These are phyloP conservation scores for Caenorhabditis macrosperma DNA, from an alignment of 2,888 invertebrate species.

Conservation along the genomic window DNA sequence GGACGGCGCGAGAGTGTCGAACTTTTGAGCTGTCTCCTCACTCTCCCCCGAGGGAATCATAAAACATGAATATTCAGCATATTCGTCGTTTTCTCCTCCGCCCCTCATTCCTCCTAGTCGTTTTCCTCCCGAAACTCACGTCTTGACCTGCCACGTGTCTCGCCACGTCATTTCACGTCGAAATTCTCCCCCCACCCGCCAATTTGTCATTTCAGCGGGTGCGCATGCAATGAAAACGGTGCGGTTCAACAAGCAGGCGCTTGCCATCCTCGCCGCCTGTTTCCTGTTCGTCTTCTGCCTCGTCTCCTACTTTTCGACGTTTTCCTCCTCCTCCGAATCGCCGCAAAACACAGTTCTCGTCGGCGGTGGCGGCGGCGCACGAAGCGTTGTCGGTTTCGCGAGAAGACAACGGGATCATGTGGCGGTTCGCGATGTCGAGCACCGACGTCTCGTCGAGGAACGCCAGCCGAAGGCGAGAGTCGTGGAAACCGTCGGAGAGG, in stretches of 20 bases:
- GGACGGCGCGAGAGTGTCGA: slow-evolving; percentile 9
- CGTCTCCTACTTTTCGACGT: slow-evolving; percentile 50
- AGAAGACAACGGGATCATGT: neutral
- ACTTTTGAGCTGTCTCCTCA: slow-evolving; percentile 6
- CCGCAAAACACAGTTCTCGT: slow-evolving; percentile 7
- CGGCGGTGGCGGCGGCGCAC: neutral
- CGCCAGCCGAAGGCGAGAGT: neutral
- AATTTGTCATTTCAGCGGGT: slow-evolving; percentile 17
- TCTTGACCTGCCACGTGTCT: too few species aligned
- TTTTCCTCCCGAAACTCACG: too few species aligned
- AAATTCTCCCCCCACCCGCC: too few species aligned
- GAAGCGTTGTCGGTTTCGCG: too few species aligned
- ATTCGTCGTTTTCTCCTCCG: too few species aligned
- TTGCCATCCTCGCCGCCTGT: slow-evolving; percentile 51
- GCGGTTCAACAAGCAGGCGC: slow-evolving; percentile 63
- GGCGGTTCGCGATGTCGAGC: slow-evolving; percentile 32
- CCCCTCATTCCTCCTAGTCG: too few species aligned
- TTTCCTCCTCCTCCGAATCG: slow-evolving; percentile 7
- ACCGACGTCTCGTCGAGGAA: slow-evolving; percentile 13
- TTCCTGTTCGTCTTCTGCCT: slow-evolving; percentile 57
- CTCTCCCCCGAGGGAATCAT: slow-evolving; percentile 17
- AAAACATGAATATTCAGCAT: slow-evolving; percentile 9
- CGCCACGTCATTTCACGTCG: too few species aligned
- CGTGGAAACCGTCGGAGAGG: slow-evolving; percentile 18
- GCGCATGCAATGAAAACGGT: slow-evolving; percentile 67